These are phyloP conservation scores for Corythornis vintsioides DNA, from an alignment of 2,113 vertebrate genomes.

Conservation along the genomic window DNA sequence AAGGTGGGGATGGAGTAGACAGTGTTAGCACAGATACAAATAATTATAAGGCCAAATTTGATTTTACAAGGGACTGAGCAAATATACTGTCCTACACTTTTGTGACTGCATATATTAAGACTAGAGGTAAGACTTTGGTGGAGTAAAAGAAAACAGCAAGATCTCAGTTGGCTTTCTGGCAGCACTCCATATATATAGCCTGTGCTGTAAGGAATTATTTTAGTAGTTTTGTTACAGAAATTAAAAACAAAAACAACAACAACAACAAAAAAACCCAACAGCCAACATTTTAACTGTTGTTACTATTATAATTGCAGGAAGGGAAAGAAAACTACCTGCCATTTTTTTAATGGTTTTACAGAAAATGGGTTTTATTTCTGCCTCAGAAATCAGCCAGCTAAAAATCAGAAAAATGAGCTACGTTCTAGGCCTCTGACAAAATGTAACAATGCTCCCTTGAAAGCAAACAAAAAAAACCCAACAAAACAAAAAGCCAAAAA, in stretches of 20 bases:
- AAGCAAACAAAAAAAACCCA: neutral
- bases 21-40: neutral
- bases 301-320: neutral
- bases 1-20: neutral
- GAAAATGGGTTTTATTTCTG: neutral
- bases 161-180: neutral
- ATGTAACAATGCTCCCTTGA: neutral
- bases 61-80: slow-evolving; percentile 1
- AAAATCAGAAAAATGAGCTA: neutral
- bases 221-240: neutral
- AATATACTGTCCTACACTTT: neutral
- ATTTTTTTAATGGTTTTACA: neutral
- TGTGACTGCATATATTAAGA: neutral
- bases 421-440: neutral
- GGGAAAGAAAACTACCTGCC: neutral
- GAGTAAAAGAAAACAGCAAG: neutral
- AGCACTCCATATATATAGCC: neutral
- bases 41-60: neutral
- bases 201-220: neutral
- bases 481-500: neutral
- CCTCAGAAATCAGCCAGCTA: neutral
- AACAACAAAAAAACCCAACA: no score
- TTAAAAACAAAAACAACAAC: neutral
- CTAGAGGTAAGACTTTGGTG: neutral
- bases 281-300: neutral